A percentile compares a stretch with the other conserved stretches of the same genome.
These are phyloP conservation scores for Serilophus lunatus DNA, from an alignment of 2,113 vertebrate genomes.

Conservation along the genomic window DNA sequence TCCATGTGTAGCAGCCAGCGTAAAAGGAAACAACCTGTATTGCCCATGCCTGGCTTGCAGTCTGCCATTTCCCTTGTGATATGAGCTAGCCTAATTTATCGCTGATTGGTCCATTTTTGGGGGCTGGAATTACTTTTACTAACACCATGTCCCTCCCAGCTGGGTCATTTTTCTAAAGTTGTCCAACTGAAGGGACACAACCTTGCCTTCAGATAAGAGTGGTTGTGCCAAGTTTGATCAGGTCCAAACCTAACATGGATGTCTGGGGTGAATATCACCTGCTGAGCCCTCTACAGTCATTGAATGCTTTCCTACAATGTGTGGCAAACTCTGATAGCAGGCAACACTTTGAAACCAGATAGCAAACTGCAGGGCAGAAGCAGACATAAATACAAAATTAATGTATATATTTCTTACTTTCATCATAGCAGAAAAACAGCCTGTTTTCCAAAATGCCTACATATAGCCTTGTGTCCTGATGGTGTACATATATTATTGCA, in stretches of 20 bases:
- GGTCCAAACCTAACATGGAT: background rate
- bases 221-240: background rate
- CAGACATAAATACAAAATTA: constrained; percentile 24
- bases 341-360: background rate
- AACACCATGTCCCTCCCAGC: background rate
- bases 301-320: background rate
- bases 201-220: background rate
- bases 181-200: background rate
- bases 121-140: background rate
- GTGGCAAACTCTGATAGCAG: background rate
- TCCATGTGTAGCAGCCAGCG: background rate
- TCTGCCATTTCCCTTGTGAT: background rate
- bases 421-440: constrained; percentile 16
- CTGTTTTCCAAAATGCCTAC: constrained; percentile 9
- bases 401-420: constrained; percentile 34
- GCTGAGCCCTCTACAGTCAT: background rate
- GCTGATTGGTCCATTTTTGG: background rate
- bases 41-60: fast-evolving
- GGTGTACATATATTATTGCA: background rate
- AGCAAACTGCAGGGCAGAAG: constrained; percentile 10
- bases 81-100: background rate
- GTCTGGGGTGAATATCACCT: background rate
- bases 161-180: background rate
- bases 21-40: background rate
- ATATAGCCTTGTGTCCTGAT: background rate